A percentile compares a stretch with the other conserved stretches of the same genome.
Evolutionary conservation across 2,888 invertebrate genomes (phyloP).

Genomic region (Antitype chi): DNA sequence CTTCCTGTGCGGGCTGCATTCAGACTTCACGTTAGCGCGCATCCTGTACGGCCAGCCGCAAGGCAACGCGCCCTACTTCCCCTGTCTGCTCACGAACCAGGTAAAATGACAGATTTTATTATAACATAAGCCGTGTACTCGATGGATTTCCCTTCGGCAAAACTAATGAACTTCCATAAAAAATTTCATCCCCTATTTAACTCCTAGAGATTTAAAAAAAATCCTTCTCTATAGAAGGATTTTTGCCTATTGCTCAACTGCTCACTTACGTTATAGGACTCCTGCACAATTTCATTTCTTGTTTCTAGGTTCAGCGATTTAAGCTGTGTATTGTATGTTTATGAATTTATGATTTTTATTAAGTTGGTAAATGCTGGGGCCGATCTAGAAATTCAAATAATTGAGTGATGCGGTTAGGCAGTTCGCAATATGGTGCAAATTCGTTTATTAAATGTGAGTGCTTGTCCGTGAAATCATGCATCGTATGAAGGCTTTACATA

Average conservation of each 20-base stretch:
- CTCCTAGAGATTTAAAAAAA: too few species aligned
- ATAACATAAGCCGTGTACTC: background rate
- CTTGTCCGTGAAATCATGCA: background rate
- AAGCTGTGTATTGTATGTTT: too few species aligned
- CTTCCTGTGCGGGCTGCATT: constrained; percentile 96
- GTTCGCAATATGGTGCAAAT: background rate
- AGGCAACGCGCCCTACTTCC: constrained; percentile 92
- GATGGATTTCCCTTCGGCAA: too few species aligned
- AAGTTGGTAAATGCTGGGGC: too few species aligned
- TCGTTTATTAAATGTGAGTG: background rate
- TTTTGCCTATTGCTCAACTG: too few species aligned
- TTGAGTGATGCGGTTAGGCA: too few species aligned
- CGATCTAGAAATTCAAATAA: too few species aligned
- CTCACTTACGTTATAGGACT: too few species aligned
- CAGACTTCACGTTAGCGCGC: constrained; percentile 95
- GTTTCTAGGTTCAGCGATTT: too few species aligned
- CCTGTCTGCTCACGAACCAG: constrained; percentile 91
- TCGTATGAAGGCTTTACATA: background rate
- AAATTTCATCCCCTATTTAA: background rate
- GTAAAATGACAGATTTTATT: constrained; percentile 49
- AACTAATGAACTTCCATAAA: background rate
- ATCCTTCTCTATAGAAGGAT: too few species aligned
- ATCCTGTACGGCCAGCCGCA: constrained; percentile 94
- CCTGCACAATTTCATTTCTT: too few species aligned
- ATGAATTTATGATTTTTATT: too few species aligned